Evolutionary conservation across 1,140 invertebrate species (phyloP), one percentile per base, ranked within the genome.

Genomic region (Drosophila nasuta): DNA sequence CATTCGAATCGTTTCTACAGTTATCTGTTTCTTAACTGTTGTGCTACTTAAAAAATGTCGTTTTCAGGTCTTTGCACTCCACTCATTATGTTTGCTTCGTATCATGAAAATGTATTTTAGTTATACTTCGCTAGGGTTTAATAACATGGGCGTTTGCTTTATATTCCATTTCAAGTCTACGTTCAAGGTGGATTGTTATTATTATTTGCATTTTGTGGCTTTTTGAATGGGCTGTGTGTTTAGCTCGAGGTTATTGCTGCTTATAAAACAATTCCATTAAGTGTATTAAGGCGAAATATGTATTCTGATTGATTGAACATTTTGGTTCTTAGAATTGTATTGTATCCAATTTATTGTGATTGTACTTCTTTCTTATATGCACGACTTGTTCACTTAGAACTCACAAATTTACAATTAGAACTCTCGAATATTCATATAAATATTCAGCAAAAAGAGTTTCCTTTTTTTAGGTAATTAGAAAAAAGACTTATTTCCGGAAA

Each of bases 11-110:
- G 45, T 35, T 49, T 43, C 30, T 48, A 35, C 60, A 38, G 11
- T 33, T 43, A 76, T 57, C 38, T 71, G 68, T 72, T 48, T 60
- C 30, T 33, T 10, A 28, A 30, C 30, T 17, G 64, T 60, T 58
- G 2, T 15, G 15, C 15, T 13, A 43, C 25, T n/a, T 5, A 11
- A 0, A 15, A 41, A 45, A 69, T 35, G 25, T 28, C 45, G 41
- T 45, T 52, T 33, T 48, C 54, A 28, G 74, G 69, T 65, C 74
- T 72, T 76, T 76, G 73, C 67, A 76, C 74, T 67, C 56, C 56
- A 3, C 1, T 60, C 8, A 38, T 49, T 49, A 4, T 11, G 51
- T 33, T 11, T 33, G 20, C 25, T 51, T 3, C 2, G 25, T 28
- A 30, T n/a, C 28, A 48, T 58, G 33, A 52, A 52, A 63, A 51